These are phyloP conservation scores for Styela plicata DNA, from an alignment of 23 tunicate genomes.

Conservation along the genomic window DNA sequence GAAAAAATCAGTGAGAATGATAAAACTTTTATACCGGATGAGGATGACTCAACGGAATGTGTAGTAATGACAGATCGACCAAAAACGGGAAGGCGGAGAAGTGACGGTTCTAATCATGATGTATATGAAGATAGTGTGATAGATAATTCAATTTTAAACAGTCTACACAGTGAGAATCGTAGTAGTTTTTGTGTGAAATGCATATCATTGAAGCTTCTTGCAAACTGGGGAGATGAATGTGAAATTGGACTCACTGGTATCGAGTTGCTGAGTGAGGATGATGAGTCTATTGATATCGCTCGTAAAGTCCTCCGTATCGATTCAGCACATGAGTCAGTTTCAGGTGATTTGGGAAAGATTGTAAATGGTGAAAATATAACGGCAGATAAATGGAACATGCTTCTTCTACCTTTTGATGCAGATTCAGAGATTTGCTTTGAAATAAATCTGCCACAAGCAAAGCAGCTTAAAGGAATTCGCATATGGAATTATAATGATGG, in stretches of 20 bases:
- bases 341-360: neutral
- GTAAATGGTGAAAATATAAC: constrained; percentile 53
- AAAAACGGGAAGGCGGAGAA: constrained; percentile 1
- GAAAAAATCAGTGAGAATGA: constrained; percentile 75
- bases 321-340: too few relatives aligned
- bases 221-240: constrained; percentile 54
- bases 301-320: neutral
- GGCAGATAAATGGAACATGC: constrained; percentile 36
- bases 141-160: neutral
- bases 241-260: constrained; percentile 55
- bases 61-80: constrained; percentile 18
- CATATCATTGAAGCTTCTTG: constrained; percentile 23
- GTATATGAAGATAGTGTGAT: neutral
- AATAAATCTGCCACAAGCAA: constrained; percentile 63
- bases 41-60: neutral
- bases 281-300: constrained; percentile 26
- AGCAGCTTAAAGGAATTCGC: constrained; percentile 55
- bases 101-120: neutral
- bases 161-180: neutral
- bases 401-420: constrained; percentile 6
- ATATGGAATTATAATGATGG: constrained; percentile 65
- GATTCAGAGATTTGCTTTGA: neutral
- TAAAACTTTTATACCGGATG: constrained; percentile 27
- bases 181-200: constrained; percentile 34
- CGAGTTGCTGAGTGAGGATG: constrained; percentile 37